Conservation (phyloP, 2,113 vertebrate genomes). For the Martes martes region DNA sequence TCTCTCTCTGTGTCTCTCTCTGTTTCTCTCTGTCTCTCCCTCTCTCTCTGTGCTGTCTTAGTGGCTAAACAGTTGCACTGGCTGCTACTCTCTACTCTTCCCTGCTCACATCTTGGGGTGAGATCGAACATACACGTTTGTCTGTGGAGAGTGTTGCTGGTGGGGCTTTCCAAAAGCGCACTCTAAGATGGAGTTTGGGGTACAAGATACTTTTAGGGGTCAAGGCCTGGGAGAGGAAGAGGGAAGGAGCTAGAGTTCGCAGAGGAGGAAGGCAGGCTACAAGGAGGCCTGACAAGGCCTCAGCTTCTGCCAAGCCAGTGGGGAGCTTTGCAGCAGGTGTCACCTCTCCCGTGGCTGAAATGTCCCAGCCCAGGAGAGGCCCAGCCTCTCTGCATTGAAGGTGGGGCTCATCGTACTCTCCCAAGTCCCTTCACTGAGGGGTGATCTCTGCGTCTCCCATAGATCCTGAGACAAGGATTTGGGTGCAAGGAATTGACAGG, state of each 20-base stretch:
- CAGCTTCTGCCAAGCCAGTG: too few species aligned
- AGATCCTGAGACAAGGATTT: too few species aligned
- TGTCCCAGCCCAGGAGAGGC: not conserved
- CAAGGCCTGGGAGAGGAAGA: not conserved
- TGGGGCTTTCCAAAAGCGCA: not conserved
- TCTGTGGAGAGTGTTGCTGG: not conserved
- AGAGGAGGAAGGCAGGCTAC: not conserved
- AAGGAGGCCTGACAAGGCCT: not conserved
- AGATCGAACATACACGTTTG: not conserved
- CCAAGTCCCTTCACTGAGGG: not conserved
- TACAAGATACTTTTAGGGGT: not conserved
- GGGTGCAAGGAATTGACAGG: not conserved
- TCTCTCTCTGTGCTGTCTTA: not conserved
- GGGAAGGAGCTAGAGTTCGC: not conserved
- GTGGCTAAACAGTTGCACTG: accelerated
- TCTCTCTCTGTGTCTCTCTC: not conserved
- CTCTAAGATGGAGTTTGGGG: not conserved
- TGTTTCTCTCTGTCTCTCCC: not conserved
- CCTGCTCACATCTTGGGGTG: too few species aligned
- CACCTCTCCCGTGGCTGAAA: accelerated
- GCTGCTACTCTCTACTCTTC: not conserved
- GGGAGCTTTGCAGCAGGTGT: not conserved
- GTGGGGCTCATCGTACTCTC: too few species aligned
- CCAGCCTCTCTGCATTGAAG: not conserved
- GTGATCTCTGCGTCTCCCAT: not conserved